Percentiles rank a stretch among this genome's conserved stretches.
Conservation (phyloP, 23 tunicate genomes). For the Trididemnum miniatum region DNA sequence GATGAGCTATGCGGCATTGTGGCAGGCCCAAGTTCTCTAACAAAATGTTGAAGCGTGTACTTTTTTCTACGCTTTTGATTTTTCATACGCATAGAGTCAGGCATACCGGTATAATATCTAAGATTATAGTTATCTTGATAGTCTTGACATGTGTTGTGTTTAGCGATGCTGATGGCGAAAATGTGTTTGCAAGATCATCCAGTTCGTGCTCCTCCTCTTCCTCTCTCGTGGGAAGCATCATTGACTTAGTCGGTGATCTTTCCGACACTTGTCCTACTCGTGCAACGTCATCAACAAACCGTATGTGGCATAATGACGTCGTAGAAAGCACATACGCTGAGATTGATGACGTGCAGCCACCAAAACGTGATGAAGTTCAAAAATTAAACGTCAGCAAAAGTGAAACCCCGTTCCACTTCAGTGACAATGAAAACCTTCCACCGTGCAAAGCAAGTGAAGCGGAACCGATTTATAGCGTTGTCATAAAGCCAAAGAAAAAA, state of each 20-base stretch:
- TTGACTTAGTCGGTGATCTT: slow-evolving; percentile 79
- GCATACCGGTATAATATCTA: too few relatives aligned
- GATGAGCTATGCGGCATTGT: too few relatives aligned
- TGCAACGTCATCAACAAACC: slow-evolving; percentile 9
- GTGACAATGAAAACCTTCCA: neutral
- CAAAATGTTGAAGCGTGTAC: too few relatives aligned
- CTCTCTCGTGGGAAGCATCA: slow-evolving; percentile 58
- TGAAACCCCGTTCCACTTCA: too few relatives aligned
- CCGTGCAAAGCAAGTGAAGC: neutral
- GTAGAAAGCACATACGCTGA: neutral
- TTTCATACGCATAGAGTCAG: too few relatives aligned
- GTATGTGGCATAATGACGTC: neutral
- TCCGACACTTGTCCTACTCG: neutral
- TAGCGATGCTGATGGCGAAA: neutral
- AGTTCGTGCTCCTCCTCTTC: neutral
- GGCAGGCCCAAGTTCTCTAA: too few relatives aligned
- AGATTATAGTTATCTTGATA: too few relatives aligned
- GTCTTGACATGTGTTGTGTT: too few relatives aligned
- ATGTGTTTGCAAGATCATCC: neutral
- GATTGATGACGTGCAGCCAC: neutral
- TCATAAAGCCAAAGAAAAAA: slow-evolving; percentile 42
- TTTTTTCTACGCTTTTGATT: too few relatives aligned
- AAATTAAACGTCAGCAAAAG: neutral
- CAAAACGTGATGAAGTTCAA: neutral
- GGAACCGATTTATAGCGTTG: slow-evolving; percentile 62